Evolutionary conservation across 1,140 invertebrate genomes (phyloP).

Genomic region (Ptiloglossa arizonensis): DNA sequence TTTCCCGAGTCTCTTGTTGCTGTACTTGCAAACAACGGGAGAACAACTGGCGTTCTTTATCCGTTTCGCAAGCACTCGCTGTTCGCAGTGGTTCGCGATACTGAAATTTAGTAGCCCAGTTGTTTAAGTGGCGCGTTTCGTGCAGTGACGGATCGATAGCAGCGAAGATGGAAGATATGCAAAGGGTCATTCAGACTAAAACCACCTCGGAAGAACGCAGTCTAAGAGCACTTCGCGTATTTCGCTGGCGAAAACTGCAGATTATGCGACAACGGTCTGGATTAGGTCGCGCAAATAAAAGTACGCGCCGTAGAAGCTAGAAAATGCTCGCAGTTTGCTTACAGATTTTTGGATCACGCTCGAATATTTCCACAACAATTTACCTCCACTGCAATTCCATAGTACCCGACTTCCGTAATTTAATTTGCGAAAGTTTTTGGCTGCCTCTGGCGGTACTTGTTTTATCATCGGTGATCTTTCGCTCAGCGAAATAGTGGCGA

Average conservation of each 20-base stretch:
- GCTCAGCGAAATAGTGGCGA: background rate
- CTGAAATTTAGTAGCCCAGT: slow-evolving; percentile 25
- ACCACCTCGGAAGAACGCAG: background rate
- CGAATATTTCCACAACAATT: slow-evolving; percentile 11
- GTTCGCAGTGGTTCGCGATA: slow-evolving; percentile 15
- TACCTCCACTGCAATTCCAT: background rate
- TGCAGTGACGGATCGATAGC: slow-evolving; percentile 37
- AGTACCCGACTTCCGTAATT: background rate
- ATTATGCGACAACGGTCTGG: too few species aligned
- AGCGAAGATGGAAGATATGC: slow-evolving; percentile 38
- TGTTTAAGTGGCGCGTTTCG: slow-evolving; percentile 34
- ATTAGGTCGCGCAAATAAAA: too few species aligned
- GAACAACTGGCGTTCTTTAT: background rate
- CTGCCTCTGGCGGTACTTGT: background rate
- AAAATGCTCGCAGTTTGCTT: background rate
- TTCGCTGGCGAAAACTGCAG: too few species aligned
- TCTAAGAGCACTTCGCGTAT: too few species aligned
- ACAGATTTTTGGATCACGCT: background rate
- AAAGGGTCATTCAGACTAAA: slow-evolving; percentile 23
- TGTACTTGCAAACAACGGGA: background rate
- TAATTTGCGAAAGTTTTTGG: background rate
- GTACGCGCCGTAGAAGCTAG: too few species aligned
- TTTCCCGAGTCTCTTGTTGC: background rate
- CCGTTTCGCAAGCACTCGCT: background rate
- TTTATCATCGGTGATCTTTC: background rate